A percentile compares a stretch with the other conserved stretches of the same genome.
phyloP scores from a whole-genome alignment of 2,888 invertebrate genomes.

The Melanophora roralis region DNA sequence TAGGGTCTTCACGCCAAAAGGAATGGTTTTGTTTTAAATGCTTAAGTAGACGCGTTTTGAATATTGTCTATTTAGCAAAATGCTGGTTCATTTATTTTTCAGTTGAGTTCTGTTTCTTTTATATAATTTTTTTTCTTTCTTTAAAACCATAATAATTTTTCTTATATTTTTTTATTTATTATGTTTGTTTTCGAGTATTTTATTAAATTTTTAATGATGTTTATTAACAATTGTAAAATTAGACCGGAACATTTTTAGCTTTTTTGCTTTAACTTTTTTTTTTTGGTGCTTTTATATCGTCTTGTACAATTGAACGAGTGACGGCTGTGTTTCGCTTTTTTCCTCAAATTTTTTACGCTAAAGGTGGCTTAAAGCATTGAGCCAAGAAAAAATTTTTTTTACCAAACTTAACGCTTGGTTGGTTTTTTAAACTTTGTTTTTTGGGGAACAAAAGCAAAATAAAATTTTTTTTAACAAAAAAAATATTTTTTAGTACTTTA shows the following conservation, averaged over 20 bases:
- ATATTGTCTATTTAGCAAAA: slow-evolving; percentile 2
- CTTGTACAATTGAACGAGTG: slow-evolving; percentile 10
- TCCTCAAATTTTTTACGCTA: not conserved
- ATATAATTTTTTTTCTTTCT: not conserved
- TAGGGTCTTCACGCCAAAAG: not conserved
- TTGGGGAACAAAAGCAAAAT: no score
- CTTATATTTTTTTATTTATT: no score
- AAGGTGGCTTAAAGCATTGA: not conserved
- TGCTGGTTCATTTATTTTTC: slow-evolving; percentile 32
- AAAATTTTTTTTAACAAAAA: not conserved
- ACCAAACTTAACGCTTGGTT: slow-evolving; percentile 56
- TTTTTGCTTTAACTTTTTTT: slow-evolving; percentile 11
- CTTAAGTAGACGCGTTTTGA: not conserved
- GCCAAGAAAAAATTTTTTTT: slow-evolving; percentile 33
- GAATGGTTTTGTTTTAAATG: not conserved
- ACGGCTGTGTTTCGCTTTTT: slow-evolving; percentile 15
- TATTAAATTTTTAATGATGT: slow-evolving; percentile 57
- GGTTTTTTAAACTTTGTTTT: slow-evolving; percentile 20
- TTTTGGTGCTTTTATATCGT: not conserved
- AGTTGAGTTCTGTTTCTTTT: not conserved
- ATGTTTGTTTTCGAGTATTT: slow-evolving; percentile 5
- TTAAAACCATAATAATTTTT: not conserved
- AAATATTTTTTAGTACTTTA: not conserved
- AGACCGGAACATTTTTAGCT: slow-evolving; percentile 72
- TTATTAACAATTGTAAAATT: slow-evolving; percentile 75